Evolutionary conservation across 2,888 invertebrate genomes (phyloP), one percentile per base, ranked within the genome.

Genomic region (Abscondita cerata): DNA sequence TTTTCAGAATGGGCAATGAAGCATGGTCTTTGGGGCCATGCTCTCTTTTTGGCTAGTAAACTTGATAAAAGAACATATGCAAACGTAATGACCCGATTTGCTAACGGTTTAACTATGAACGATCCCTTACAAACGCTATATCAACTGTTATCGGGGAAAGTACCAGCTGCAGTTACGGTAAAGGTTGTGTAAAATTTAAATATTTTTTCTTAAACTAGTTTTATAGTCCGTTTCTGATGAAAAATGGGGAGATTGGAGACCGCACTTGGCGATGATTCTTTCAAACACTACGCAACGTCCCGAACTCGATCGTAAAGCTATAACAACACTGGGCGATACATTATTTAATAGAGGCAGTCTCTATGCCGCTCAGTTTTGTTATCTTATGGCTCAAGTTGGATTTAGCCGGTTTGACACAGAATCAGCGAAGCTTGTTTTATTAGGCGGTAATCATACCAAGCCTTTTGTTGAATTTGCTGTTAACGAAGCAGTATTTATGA

Each of bases 61-160:
- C 85, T 92, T 82, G 95, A 92, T 80, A 88, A 90, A 68, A 87
- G 95, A 69, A 89, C 91, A 9, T 91, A 96, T 75, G 93, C 92
- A 1, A 89, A 87, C 70, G 95, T 95, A 9, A 88, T 92, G 86
- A 90, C 92, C 75, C 89, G 96, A 75, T 97, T 96, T 83, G 90
- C 95, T 55, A 91, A 90, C 76, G 89, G 93, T 62, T 84, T 96
- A 77, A 85, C 91, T 11, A 83, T 89, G 75, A 87, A 89, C 75
- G 96, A 96, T 85, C 95, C 97, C 15, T 82, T 97, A 69, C 96
- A 95, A 83, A 95, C 97, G 44, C 83, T 97, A n/a, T 96, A 96
- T 82, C 93, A 95, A 78, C 83, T 95, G 73, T 90, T 95, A 82
- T 92, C 93, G 68, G 93, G 92, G 11, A 86, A 91, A 60, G 87